Evolutionary conservation across 2,797 vertebrate genomes (phyloP).

Genomic region (Hipposideros larvatus): DNA sequence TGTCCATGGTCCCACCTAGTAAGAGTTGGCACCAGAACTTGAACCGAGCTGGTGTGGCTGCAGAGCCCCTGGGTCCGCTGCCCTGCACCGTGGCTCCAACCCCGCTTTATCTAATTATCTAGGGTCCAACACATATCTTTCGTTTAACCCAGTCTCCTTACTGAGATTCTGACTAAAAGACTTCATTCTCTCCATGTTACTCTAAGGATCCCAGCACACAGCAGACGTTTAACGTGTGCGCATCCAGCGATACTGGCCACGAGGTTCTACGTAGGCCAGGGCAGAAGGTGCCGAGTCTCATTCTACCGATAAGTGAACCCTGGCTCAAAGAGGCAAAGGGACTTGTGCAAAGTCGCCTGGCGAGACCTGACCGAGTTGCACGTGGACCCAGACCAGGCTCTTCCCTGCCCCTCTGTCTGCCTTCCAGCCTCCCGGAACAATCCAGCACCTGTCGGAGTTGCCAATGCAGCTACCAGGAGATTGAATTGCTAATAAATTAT

Average conservation of each 20-base stretch:
- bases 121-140: neutral
- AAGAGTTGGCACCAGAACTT: neutral
- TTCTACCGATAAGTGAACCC: neutral
- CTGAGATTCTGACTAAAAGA: neutral
- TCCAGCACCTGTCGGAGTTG: neutral
- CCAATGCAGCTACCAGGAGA: neutral
- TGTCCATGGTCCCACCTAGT: neutral
- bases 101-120: neutral
- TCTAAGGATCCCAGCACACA: neutral
- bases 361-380: neutral
- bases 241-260: neutral
- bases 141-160: neutral
- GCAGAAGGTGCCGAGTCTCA: neutral
- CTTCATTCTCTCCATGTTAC: neutral
- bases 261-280: neutral
- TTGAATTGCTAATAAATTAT: neutral
- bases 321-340: neutral
- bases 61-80: neutral
- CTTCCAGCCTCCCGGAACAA: neutral
- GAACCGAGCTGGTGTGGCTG: neutral
- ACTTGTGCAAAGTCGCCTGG: neutral
- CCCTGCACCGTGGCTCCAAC: neutral
- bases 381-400: neutral
- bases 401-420: neutral
- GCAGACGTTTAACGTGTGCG: neutral